Base-by-base conservation (phyloP, 2,888 invertebrate genomes). In the Therioaphis trifolii region DNA sequence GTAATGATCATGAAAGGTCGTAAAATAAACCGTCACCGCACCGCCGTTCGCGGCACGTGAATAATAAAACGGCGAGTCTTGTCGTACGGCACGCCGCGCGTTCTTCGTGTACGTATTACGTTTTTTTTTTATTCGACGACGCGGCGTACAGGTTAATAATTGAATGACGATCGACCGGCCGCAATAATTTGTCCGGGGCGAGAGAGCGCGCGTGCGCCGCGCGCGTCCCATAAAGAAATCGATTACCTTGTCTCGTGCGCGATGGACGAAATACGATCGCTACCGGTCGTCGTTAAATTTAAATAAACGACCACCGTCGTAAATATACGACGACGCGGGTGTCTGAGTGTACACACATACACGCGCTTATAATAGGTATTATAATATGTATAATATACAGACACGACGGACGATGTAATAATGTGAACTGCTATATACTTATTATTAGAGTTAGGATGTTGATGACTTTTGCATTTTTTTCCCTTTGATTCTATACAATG, bases 241-340 rank as follows among this genome's bases (percentile, higher is more conserved):
- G 78, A 78, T 78, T 68, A 78, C 78, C 66, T 78, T 52, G 78
- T 68, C 68, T 68, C 21, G 66, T 27, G 49, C 7, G 43, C 63
- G 35, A 52, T 18, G 49, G 78, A 35, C 78, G 78, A 78, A 78
- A 78, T 78, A 78, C 78, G 68, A 78, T 78, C 52, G 78, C 78
- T 78, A 78, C 78, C 78, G 78, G 78, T 68, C 52, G 78, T 68
- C 78, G 78, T 78, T 66, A 78, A 68, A 78, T 78, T 78, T 78
- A 78, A 78, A 78, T 78, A 78, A 78, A 78, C 40, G 78, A 63
- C 77, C 46, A 49, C 77, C 9, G 24, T n/a, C n/a, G n/a, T n/a
- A n/a, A n/a, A n/a, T n/a, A n/a, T n/a, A n/a, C 21, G 55, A 14
- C 11, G 55, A 49, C 35, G n/a, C 27, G 27, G 12, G 29, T 21